Percentiles rank a stretch among this genome's conserved stretches.
These are phyloP conservation scores for Scaptomyza graminum DNA, from an alignment of 1,140 invertebrate genomes.

Conservation along the genomic window DNA sequence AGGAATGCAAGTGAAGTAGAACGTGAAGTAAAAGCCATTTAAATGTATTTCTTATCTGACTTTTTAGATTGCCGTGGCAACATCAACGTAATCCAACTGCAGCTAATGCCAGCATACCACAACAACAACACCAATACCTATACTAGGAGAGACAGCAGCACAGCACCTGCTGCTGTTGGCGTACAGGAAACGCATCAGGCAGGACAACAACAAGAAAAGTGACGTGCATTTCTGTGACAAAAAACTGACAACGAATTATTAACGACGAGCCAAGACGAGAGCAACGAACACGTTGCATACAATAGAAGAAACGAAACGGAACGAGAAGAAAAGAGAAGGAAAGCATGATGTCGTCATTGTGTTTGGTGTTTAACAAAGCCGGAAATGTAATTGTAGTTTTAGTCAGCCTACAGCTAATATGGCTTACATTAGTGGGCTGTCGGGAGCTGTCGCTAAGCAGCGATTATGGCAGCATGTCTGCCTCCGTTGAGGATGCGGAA, in stretches of 20 bases:
- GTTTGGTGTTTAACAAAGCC: slow-evolving; percentile 61
- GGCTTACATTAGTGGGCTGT: slow-evolving; percentile 33
- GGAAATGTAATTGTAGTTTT: slow-evolving; percentile 71
- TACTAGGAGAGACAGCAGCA: slow-evolving; percentile 36
- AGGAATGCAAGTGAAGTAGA: slow-evolving; percentile 29
- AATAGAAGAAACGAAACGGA: slow-evolving; percentile 13
- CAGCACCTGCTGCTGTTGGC: slow-evolving; percentile 36
- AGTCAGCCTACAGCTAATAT: slow-evolving; percentile 63
- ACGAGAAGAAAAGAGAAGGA: slow-evolving; percentile 3
- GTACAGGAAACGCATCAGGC: slow-evolving; percentile 66
- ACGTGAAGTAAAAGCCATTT: slow-evolving; percentile 39
- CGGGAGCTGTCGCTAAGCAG: slow-evolving; percentile 53
- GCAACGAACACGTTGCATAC: slow-evolving; percentile 19
- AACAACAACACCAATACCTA: slow-evolving; percentile 34
- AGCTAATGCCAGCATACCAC: slow-evolving; percentile 64
- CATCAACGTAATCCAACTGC: slow-evolving; percentile 61
- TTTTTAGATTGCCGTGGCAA: slow-evolving; percentile 64
- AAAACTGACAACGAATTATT: slow-evolving; percentile 57
- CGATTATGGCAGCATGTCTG: slow-evolving; percentile 71
- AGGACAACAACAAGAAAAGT: slow-evolving; percentile 20
- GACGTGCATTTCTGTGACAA: slow-evolving; percentile 20
- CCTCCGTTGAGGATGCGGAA: slow-evolving; percentile 63
- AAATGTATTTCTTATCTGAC: slow-evolving; percentile 68
- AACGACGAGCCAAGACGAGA: slow-evolving; percentile 52
- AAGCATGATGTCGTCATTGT: slow-evolving; percentile 56